A percentile compares a stretch with the other conserved stretches of the same genome.
phyloP scores from a whole-genome alignment of 2,113 vertebrate species.

The Enhydra lutris region DNA sequence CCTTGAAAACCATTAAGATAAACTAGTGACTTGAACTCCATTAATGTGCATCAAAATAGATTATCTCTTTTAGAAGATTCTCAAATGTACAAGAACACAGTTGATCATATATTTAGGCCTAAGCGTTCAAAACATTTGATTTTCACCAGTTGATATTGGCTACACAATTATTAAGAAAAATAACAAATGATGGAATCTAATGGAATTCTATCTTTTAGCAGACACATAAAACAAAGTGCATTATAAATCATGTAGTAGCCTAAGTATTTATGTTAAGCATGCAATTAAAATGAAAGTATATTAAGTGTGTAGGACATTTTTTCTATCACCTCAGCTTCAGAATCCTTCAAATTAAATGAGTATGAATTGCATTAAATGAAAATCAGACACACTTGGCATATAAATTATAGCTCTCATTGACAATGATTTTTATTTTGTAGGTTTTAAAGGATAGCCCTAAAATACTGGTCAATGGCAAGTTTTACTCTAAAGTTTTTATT shows the following conservation, averaged over 20 bases:
- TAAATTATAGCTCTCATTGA: conserved; percentile 37
- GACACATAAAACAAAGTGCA: background rate
- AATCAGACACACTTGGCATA: conserved; percentile 14
- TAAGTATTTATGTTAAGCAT: conserved; percentile 50
- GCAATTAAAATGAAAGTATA: conserved; percentile 52
- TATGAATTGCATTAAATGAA: conserved; percentile 37
- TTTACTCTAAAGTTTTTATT: conserved; percentile 6
- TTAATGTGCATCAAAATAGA: conserved; percentile 19
- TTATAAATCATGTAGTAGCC: conserved; percentile 54
- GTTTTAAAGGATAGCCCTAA: background rate
- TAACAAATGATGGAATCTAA: conserved; percentile 48
- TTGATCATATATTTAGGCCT: conserved; percentile 33
- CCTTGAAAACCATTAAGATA: conserved; percentile 43
- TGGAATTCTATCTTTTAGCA: conserved; percentile 54
- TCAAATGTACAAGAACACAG: background rate
- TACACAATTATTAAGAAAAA: conserved; percentile 49
- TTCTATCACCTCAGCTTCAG: conserved; percentile 55
- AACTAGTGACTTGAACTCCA: conserved; percentile 38
- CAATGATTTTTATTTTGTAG: background rate
- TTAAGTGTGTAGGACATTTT: conserved; percentile 36
- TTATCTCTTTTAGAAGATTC: conserved; percentile 25
- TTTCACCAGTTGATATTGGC: conserved; percentile 23
- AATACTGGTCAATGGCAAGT: background rate
- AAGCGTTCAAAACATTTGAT: conserved; percentile 55
- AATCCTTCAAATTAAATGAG: conserved; percentile 54